phyloP scores from a whole-genome alignment of 2,797 vertebrate genomes.

The Melanotaenia boesemani region DNA sequence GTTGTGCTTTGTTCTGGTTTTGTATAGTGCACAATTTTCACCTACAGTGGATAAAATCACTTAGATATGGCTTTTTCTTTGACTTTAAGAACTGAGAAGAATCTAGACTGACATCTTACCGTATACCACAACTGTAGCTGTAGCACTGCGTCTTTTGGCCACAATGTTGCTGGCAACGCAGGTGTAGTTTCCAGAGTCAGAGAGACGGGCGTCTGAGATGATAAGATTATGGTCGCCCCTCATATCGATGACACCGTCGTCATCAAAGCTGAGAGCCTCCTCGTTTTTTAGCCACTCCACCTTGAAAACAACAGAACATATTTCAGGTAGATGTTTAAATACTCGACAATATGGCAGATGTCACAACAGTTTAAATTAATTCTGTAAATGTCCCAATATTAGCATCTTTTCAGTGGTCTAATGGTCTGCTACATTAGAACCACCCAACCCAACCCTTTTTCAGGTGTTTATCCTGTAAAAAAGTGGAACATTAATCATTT shows the following conservation, averaged over 20 bases:
- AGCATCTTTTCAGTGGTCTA: background rate
- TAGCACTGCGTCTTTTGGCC: slow-evolving; percentile 92
- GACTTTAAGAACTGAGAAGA: background rate
- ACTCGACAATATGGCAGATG: background rate
- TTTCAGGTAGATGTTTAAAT: background rate
- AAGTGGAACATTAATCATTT: background rate
- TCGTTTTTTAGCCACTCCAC: slow-evolving; percentile 99
- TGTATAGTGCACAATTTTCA: background rate
- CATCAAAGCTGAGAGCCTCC: slow-evolving; percentile 87
- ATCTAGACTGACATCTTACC: slow-evolving; percentile 79
- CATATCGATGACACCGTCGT: slow-evolving; percentile 86
- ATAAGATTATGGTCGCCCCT: slow-evolving; percentile 94
- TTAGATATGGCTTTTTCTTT: background rate
- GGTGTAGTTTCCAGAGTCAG: slow-evolving; percentile 96
- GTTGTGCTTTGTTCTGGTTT: background rate
- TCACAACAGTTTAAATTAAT: background rate
- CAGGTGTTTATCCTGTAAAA: background rate
- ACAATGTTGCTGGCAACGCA: slow-evolving; percentile 97
- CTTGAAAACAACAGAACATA: slow-evolving; percentile 70
- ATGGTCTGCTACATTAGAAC: background rate
- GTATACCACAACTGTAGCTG: slow-evolving; percentile 92
- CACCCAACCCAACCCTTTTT: background rate
- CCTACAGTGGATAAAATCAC: background rate
- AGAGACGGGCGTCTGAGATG: slow-evolving; percentile 92
- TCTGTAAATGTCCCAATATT: background rate